A percentile compares a stretch with the other conserved stretches of the same genome.
Evolutionary conservation across 2,888 invertebrate genomes (phyloP).

Genomic region (Phalera bucephala): DNA sequence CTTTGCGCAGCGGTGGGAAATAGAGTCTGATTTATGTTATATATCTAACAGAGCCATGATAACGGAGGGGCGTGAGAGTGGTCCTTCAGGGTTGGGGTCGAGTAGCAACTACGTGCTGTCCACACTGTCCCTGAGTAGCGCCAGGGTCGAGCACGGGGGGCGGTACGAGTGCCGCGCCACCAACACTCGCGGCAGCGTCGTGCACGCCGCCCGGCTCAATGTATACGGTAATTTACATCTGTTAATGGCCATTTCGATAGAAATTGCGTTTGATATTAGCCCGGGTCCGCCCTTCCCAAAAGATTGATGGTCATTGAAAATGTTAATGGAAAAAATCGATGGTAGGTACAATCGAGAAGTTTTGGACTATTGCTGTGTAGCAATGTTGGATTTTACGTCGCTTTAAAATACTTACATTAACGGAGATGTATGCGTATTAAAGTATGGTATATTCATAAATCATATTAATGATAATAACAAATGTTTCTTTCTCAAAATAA

Average conservation of each 20-base stretch:
- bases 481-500: no score
- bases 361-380: no score
- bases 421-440: no score
- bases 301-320: background rate
- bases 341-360: conserved; percentile 1
- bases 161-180: conserved; percentile 91
- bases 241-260: conserved; percentile 2
- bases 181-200: conserved; percentile 87
- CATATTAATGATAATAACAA: no score
- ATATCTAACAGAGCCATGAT: conserved; percentile 68
- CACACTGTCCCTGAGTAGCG: conserved; percentile 90
- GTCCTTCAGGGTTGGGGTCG: conserved; percentile 60
- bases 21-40: no score
- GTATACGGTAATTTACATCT: conserved; percentile 85
- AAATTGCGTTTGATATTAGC: conserved; percentile 13
- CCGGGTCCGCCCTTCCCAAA: conserved; percentile 4
- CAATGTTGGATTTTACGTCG: no score
- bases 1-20: no score
- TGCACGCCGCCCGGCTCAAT: conserved; percentile 89
- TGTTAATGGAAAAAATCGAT: conserved; percentile 15
- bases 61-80: conserved; percentile 68
- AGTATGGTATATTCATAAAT: no score
- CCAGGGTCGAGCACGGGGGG: conserved; percentile 92
- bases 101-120: conserved; percentile 89
- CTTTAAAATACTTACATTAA: no score